Conservation (phyloP, 35 echinoderm and acorn worm genomes). For the Apostichopus japonicus region DNA sequence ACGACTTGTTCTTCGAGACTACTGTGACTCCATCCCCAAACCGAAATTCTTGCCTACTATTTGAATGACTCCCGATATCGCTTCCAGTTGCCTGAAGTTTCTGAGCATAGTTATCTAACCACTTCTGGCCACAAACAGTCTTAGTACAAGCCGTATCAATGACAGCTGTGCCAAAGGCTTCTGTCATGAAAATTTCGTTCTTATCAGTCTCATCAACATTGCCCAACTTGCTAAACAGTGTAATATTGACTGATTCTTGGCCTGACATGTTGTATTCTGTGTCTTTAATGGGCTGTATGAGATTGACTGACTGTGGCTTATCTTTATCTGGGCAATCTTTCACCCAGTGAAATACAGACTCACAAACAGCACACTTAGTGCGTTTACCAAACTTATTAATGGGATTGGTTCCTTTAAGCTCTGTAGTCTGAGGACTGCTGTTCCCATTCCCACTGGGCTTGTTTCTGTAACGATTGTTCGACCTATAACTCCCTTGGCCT, state of each 20-base stretch:
- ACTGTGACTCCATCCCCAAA: not conserved
- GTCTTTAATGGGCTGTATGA: not conserved
- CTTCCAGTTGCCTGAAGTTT: not conserved
- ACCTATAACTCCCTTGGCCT: not conserved
- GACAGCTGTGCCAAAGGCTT: conserved; percentile 35
- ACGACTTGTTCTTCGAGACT: not conserved
- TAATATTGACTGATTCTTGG: conserved; percentile 18
- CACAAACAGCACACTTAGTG: conserved; percentile 22
- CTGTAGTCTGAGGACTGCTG: not conserved
- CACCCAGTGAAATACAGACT: conserved; percentile 46
- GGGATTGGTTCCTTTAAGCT: not conserved
- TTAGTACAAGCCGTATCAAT: conserved; percentile 49
- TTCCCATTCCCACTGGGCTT: not conserved
- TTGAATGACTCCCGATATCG: too few species aligned
- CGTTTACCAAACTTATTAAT: conserved; percentile 27
- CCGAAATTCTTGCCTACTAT: not conserved
- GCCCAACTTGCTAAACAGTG: not conserved
- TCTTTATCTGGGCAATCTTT: conserved; percentile 44
- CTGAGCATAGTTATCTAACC: not conserved
- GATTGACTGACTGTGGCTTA: not conserved
- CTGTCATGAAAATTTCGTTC: conserved; percentile 30
- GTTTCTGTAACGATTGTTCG: not conserved
- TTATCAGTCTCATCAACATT: not conserved
- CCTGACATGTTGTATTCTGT: too few species aligned
- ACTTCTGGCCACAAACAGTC: conserved; percentile 19